Conservation (phyloP, 2,113 vertebrate species). For the Mus pahari region DNA sequence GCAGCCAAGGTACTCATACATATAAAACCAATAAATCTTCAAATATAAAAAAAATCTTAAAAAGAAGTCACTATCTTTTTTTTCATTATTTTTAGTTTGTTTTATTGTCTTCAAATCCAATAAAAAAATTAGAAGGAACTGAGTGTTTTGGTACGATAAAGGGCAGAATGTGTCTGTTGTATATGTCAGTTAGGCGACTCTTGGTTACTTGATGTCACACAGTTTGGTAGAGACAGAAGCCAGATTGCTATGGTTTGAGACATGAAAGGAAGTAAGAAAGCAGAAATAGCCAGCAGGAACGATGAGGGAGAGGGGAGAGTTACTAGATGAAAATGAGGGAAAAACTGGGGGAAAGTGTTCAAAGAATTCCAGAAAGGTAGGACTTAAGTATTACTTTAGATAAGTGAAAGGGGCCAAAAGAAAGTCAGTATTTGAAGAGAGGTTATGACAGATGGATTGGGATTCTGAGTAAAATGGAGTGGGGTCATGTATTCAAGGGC, state of each 20-base stretch:
- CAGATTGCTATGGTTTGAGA: not conserved
- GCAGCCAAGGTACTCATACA: not conserved
- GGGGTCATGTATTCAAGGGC: not conserved
- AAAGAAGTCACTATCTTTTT: not conserved
- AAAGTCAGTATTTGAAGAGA: constrained; percentile 12
- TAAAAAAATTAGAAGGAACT: constrained; percentile 28
- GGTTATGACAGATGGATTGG: not conserved
- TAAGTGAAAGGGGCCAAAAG: not conserved
- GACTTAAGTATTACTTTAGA: not conserved
- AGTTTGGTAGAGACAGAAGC: constrained; percentile 46
- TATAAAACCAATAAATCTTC: not conserved
- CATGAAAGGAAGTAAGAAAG: constrained; percentile 16
- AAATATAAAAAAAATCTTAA: not conserved
- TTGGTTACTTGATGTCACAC: not conserved
- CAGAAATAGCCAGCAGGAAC: not conserved
- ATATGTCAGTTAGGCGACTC: not conserved
- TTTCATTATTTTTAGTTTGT: not conserved
- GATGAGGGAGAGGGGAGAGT: not conserved
- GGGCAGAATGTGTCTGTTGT: not conserved
- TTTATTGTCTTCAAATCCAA: constrained; percentile 25
- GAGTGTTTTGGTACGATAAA: constrained; percentile 13
- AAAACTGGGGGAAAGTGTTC: not conserved
- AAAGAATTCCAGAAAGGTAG: not conserved
- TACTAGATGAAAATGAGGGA: not conserved
- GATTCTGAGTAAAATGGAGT: not conserved